phyloP scores from a whole-genome alignment of 1,140 invertebrate genomes.

The Drosophila varians region DNA sequence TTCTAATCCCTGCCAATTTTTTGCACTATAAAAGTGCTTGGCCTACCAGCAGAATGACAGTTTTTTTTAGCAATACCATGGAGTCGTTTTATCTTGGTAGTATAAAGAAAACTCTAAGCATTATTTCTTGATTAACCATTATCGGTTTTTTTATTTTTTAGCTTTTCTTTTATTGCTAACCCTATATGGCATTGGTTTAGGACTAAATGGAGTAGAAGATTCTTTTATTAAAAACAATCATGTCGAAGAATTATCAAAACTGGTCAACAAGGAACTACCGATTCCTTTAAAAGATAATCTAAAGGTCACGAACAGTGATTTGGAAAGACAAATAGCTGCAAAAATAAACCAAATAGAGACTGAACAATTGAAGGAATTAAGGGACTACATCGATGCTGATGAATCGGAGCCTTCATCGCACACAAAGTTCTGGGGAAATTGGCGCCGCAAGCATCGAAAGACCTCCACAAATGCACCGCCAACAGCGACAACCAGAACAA shows the following conservation, averaged over 20 bases:
- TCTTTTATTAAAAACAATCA: not conserved
- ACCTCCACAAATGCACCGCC: not conserved
- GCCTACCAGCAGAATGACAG: not conserved
- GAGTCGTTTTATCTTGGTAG: not conserved
- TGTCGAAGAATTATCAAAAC: not conserved
- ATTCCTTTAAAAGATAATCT: conserved; percentile 3
- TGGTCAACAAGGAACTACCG: not conserved
- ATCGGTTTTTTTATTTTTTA: not conserved
- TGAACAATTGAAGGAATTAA: not conserved
- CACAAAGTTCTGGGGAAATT: conserved; percentile 1
- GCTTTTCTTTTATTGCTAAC: not conserved
- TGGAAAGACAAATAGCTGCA: conserved; percentile 1
- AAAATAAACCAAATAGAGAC: not conserved
- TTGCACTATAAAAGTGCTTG: conserved; percentile 11
- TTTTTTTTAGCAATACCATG: conserved; percentile 8
- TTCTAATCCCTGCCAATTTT: conserved; percentile 2
- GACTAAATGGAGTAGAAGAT: not conserved
- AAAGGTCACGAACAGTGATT: not conserved
- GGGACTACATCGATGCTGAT: not conserved
- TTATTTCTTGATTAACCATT: not conserved
- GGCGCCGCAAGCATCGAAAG: not conserved
- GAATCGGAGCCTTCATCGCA: not conserved
- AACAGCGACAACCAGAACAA: not conserved
- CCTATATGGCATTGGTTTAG: not conserved
- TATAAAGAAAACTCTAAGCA: not conserved